phyloP scores from a whole-genome alignment of 2,888 invertebrate genomes.

The Linnaemya vulpina region DNA sequence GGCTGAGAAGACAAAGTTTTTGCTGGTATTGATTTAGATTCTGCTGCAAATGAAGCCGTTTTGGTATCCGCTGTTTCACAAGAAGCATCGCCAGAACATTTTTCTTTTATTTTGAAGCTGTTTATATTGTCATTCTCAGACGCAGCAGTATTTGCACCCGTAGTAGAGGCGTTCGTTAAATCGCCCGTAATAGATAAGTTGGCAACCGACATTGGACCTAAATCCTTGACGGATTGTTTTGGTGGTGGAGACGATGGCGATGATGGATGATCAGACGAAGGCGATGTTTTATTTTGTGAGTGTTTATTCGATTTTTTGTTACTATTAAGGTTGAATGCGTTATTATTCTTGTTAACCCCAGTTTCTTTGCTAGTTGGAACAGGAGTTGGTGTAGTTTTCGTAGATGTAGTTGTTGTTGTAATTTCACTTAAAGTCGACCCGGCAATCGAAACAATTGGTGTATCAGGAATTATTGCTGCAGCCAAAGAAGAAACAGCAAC shows the following conservation, averaged over 20 bases:
- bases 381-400: conserved; percentile 79
- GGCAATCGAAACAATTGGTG: conserved; percentile 80
- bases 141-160: conserved; percentile 67
- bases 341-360: conserved; percentile 37
- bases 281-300: conserved; percentile 29
- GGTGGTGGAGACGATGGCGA: conserved; percentile 27
- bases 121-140: conserved; percentile 51
- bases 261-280: conserved; percentile 17
- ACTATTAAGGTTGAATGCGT: conserved; percentile 10
- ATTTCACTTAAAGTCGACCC: conserved; percentile 79
- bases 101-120: conserved; percentile 50
- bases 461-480: conserved; percentile 78
- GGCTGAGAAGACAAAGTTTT: conserved; percentile 52
- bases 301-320: conserved; percentile 61
- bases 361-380: conserved; percentile 62
- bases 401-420: conserved; percentile 80
- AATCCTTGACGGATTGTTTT: conserved; percentile 57
- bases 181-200: conserved; percentile 66
- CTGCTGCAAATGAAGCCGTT: conserved; percentile 37
- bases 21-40: conserved; percentile 56
- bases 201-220: conserved; percentile 73
- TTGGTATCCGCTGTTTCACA: conserved; percentile 57
- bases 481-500: conserved; percentile 70
- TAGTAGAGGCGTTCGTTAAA: conserved; percentile 61
- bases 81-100: conserved; percentile 22